Evolutionary conservation across 2,113 vertebrate species (phyloP).

Genomic region (Anser cygnoides): DNA sequence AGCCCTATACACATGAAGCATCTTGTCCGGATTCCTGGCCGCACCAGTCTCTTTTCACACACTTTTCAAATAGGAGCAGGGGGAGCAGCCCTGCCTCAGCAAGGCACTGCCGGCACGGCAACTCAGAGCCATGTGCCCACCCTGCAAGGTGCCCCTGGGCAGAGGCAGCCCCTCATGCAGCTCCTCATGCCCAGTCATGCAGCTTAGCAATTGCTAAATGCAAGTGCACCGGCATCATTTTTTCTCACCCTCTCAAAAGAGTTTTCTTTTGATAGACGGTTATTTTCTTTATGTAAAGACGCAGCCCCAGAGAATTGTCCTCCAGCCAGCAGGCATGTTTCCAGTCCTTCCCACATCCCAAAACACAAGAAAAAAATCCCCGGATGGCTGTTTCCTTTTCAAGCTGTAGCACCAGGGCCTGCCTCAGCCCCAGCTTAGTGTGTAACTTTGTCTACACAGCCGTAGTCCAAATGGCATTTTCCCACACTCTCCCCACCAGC

Average conservation of each 20-base stretch:
- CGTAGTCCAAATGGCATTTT: neutral
- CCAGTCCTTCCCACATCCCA: neutral
- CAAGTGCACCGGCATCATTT: neutral
- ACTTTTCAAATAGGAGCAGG: neutral
- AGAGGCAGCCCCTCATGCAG: neutral
- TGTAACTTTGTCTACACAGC: neutral
- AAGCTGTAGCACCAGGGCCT: neutral
- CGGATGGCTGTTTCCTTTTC: neutral
- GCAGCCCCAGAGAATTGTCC: neutral
- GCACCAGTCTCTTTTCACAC: neutral
- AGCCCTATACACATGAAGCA: neutral
- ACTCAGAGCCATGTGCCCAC: neutral
- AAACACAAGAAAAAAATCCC: neutral
- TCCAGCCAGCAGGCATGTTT: neutral
- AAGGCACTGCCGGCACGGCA: neutral
- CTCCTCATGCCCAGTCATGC: neutral
- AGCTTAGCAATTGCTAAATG: no score
- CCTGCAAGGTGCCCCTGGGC: neutral
- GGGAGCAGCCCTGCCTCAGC: neutral
- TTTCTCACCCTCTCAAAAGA: neutral
- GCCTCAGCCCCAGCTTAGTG: neutral
- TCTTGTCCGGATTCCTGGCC: neutral
- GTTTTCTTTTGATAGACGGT: neutral
- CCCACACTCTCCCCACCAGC: neutral
- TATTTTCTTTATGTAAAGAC: neutral